Base-by-base conservation (phyloP, 64 coral and sea anemone genomes). In the Montipora capricornis region DNA sequence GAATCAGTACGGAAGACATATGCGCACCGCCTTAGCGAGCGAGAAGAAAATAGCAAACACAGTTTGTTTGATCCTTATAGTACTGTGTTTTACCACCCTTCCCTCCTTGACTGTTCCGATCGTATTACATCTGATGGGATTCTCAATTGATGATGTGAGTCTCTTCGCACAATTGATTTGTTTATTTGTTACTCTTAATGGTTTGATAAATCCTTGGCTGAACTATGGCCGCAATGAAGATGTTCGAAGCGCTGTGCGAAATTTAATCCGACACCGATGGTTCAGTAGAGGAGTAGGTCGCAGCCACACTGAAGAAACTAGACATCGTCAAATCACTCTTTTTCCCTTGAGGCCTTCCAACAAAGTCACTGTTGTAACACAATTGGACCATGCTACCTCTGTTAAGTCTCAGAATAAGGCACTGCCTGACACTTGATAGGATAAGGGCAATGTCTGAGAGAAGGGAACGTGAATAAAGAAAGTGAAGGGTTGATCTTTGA, bases 21-120 rank as follows among this genome's bases (percentile, higher is more conserved):
- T 58, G n/a, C 50, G 53, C 52, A 12, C 79, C 5, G 20, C 10
- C 4, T 11, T 81, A 29, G 24, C 16, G n/a, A n/a, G 79, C 20
- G 79, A 81, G 20, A 81, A 59, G 19, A 81, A 81, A 81, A 8
- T 81, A 52, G 52, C 79, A 4, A 81, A 81, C 20, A 81, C 79
- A 81, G 79, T 16, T 37, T n/a, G 79, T 11, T 81, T 81, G 20
- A 81, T 81, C 4, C 52, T 81, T 2, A 13, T 81, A 24, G 79
- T 81, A 3, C 51, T 81, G 0, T 57, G 50, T 12, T 81, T 81
- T 9, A 81, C 79, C 24, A 12, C 59, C 51, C 24, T 81, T 5
- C 79, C 79, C 5, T 50, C 51, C 0, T 5, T 81, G 53, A 5
- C 0, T 57, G 16, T 3, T 4, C 79, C 79, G 22, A 1, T 24